Base-by-base conservation (phyloP, 2,113 vertebrate genomes). In the Morone chrysops region DNA sequence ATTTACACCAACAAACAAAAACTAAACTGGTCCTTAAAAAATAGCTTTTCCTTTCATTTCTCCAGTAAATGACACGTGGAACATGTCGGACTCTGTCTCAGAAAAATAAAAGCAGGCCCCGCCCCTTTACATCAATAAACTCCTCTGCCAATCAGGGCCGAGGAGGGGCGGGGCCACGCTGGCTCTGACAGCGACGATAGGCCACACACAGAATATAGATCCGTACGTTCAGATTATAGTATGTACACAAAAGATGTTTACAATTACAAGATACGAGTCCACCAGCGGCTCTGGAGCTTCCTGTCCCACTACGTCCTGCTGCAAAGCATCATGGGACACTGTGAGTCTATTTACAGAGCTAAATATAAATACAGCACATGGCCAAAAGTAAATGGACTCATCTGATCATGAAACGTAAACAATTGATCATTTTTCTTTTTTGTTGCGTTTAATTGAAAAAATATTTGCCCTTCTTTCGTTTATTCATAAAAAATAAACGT, bases 121-220 rank as follows among this genome's bases (percentile, higher is more conserved):
- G 18, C 91, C 93, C 92, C 90, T 86, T 93, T 88, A 89, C 78
- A 81, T 93, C 92, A 95, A 95, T 95, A 95, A 95, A 95, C 87
- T 85, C 93, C 93, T 70, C 80, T 11, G 70, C 81, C 90, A 87
- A 85, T 89, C 71, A 80, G 17, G 82, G 85, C 86, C 45, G 48
- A 90, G 91, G 91, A 90, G 91, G 85, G 94, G 93, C 85, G 84
- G 85, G 82, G 86, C 90, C 90, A 85, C 41, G 70, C 75, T 31
- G 76, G 67, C 81, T 91, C 81, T 87, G 87, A 93, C 82, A 77
- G 77, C 69, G 40, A 87, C 69, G 4, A 83, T 47, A 60, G 72
- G 70, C 81, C 65, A 89, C 87, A 80, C 79, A 82, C 63, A 53
- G 66, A 51, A 87, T 57, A 57, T 13, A 60, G 54, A 31, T 38